These are phyloP conservation scores for Clarias fuscus DNA, from an alignment of 2,797 vertebrate genomes.

Conservation along the genomic window DNA sequence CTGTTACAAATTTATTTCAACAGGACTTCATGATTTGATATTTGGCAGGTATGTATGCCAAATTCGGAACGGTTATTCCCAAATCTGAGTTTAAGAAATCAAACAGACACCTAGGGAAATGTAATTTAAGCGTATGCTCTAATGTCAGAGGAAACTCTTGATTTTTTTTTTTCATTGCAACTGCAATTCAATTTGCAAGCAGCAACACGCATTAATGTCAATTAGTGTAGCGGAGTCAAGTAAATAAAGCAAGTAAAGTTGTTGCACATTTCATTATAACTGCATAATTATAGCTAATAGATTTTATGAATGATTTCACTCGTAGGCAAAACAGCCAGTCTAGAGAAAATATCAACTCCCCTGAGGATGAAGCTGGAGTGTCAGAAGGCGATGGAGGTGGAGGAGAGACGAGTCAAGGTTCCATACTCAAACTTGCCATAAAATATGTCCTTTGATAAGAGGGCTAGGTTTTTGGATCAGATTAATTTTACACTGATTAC, in stretches of 20 bases:
- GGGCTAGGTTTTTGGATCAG: neutral
- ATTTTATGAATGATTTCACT: conserved; percentile 6
- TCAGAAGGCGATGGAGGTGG: conserved; percentile 54
- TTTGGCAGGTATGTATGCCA: conserved; percentile 81
- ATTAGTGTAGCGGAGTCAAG: neutral
- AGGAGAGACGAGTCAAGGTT: conserved; percentile 54
- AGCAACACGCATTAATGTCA: neutral
- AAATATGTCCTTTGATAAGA: neutral
- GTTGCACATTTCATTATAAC: neutral
- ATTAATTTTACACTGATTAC: neutral
- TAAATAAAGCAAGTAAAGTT: neutral
- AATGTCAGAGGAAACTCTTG: neutral
- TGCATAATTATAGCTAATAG: neutral
- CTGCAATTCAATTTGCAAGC: neutral
- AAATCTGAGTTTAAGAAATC: neutral
- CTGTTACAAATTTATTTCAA: conserved; percentile 35
- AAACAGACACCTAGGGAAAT: neutral
- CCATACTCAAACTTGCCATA: neutral
- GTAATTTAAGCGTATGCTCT: neutral
- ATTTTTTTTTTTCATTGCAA: neutral
- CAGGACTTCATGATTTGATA: conserved; percentile 83
- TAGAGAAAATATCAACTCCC: conserved; percentile 76
- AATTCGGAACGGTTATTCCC: neutral
- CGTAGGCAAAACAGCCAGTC: conserved; percentile 73
- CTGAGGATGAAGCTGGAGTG: conserved; percentile 74